Percentiles rank a stretch among this genome's conserved stretches.
Evolutionary conservation across 2,797 vertebrate genomes (phyloP).

Genomic region (Bovichtus variegatus): DNA sequence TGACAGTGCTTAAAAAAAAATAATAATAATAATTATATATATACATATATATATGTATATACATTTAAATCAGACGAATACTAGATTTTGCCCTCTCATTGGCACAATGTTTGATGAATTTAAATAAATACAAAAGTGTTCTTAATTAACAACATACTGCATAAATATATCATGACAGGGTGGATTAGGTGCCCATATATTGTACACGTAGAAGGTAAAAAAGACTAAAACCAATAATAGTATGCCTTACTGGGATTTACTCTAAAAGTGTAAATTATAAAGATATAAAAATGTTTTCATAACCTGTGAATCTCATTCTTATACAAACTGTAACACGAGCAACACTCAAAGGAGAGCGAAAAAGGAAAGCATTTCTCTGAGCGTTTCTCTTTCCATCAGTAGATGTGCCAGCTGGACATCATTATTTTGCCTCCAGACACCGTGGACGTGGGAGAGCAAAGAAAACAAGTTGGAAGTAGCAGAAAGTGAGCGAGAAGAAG

Average conservation of each 20-base stretch:
- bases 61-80: background rate
- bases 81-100: background rate
- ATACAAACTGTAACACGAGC: conserved; percentile 7
- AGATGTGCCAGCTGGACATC: conserved; percentile 42
- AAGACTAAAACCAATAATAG: background rate
- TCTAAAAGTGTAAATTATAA: background rate
- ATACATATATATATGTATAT: no score
- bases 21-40: no score
- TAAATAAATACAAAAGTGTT: background rate
- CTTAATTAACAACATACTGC: background rate
- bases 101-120: background rate
- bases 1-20: background rate
- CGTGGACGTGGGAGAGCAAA: conserved; percentile 28
- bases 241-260: background rate
- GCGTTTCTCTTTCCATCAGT: conserved; percentile 16
- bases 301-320: conserved; percentile 18
- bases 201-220: background rate
- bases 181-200: background rate
- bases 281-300: background rate
- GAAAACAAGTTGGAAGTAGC: conserved; percentile 25
- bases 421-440: conserved; percentile 41
- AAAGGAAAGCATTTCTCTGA: conserved; percentile 12
- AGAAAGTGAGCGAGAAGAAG: conserved; percentile 28
- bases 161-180: background rate
- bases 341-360: conserved; percentile 13